Conservation (phyloP, 2,888 invertebrate genomes). For the Drosophila infuscata region DNA sequence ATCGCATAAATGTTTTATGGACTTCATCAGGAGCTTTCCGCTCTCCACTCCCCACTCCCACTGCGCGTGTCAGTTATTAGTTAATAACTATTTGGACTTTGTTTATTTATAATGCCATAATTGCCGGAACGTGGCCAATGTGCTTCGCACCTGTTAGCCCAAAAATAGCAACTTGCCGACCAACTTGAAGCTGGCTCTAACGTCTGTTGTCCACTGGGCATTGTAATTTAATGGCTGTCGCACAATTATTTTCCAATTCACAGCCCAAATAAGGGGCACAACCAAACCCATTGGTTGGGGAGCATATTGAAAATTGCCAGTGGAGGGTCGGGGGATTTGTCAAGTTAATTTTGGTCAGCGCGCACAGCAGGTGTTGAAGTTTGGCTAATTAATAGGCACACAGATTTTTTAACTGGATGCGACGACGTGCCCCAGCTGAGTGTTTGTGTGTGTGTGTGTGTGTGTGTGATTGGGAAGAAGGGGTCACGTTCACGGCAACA, state of each 20-base stretch:
- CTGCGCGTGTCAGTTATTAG: slow-evolving; percentile 67
- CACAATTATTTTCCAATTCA: slow-evolving; percentile 78
- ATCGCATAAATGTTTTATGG: slow-evolving; percentile 64
- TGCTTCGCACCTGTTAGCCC: slow-evolving; percentile 47
- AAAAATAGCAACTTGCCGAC: slow-evolving; percentile 22
- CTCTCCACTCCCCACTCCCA: background rate
- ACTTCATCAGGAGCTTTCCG: slow-evolving; percentile 34
- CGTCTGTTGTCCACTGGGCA: slow-evolving; percentile 59
- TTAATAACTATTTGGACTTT: slow-evolving; percentile 77
- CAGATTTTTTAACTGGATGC: slow-evolving; percentile 65
- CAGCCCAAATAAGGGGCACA: slow-evolving; percentile 53
- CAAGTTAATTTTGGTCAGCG: slow-evolving; percentile 65
- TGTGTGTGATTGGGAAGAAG: background rate
- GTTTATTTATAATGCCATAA: slow-evolving; percentile 76
- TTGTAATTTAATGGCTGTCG: slow-evolving; percentile 76
- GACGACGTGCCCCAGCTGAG: slow-evolving; percentile 25
- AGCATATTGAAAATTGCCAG: slow-evolving; percentile 21
- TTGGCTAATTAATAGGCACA: slow-evolving; percentile 77
- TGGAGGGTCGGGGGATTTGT: slow-evolving; percentile 40
- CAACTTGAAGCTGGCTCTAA: slow-evolving; percentile 2
- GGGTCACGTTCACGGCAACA: slow-evolving; percentile 57
- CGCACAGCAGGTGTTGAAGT: slow-evolving; percentile 76
- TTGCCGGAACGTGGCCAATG: slow-evolving; percentile 66
- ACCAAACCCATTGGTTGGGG: background rate
- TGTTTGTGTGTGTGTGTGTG: slow-evolving; percentile 2